Base-by-base conservation (phyloP, 2,888 invertebrate genomes). In the Panzeria rudis region DNA sequence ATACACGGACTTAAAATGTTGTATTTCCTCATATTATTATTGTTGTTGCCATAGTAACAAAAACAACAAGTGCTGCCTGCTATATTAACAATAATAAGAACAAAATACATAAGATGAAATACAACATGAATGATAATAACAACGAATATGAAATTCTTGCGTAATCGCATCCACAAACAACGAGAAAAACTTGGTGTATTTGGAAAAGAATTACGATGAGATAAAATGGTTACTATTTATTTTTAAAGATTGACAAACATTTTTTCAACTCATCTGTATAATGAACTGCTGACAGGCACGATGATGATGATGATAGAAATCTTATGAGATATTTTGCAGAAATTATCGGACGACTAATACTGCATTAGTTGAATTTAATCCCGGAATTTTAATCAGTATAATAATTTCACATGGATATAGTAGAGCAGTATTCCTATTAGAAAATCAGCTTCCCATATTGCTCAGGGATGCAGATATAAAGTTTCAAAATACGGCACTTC, bases 11-110 rank as follows among this genome's bases (percentile, higher is more conserved):
- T 29, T 29, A 29, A 13, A 3, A 11, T 11, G 11, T 3, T 38
- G 11, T 38, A 11, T 11, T 11, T 54, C 3, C n/a, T 73, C 50
- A 15, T 38, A 32, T 29, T 44, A 20, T 44, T 66, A 59, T 61
- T 32, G 32, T 77, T 77, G 68, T 77, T 77, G 68, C 29, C 61
- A 69, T 61, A 38, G 68, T 59, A 77, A 68, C 68, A 41, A 68
- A 56, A 72, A 80, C 79, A 80, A 66, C 80, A 73, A 71, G 71
- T 71, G 73, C 59, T 29, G 29, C 29, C 5, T 54, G 41, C 23
- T 68, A 56, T 15, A 54, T 59, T 35, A 68, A 64, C 50, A 72
- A 9, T 2, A 32, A 72, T 17, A 61, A 59, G 15, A n/a, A 35
- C 6, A 50, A 8, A 15, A 32, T 29, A 59, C 29, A 29, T 29